Evolutionary conservation across 2,888 invertebrate genomes (phyloP), one percentile per base, ranked within the genome.

Genomic region (Oscheius onirici): DNA sequence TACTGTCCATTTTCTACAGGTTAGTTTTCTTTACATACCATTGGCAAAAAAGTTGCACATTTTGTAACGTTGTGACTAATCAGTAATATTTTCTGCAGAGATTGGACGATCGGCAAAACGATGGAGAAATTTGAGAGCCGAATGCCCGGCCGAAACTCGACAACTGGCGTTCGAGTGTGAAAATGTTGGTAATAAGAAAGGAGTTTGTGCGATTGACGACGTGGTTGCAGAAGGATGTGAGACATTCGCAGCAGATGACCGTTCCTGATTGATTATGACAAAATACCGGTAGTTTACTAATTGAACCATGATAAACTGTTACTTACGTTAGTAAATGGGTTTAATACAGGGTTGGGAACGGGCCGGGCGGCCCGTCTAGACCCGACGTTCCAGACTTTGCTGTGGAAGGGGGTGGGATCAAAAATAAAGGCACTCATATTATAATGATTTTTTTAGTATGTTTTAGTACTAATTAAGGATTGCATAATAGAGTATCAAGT

Each of bases 401-500:
- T 90, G 82, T 91, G 91, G 83, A 91, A 91, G 46, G 91, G 88
- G 81, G n/a, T n/a, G n/a, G n/a, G n/a, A n/a, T n/a, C n/a, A n/a
- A n/a, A n/a, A n/a, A n/a, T n/a, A n/a, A n/a, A n/a, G n/a, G n/a
- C n/a, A n/a, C n/a, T n/a, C n/a, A n/a, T n/a, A n/a, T n/a, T n/a
- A n/a, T n/a, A n/a, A n/a, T n/a, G n/a, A n/a, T n/a, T n/a, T n/a
- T n/a, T n/a, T n/a, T n/a, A n/a, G n/a, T n/a, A n/a, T n/a, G n/a
- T n/a, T n/a, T n/a, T n/a, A n/a, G n/a, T n/a, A n/a, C n/a, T n/a
- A n/a, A n/a, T n/a, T n/a, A n/a, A n/a, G n/a, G n/a, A n/a, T n/a
- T n/a, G n/a, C n/a, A n/a, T n/a, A n/a, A n/a, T n/a, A n/a, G n/a
- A n/a, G n/a, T n/a, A n/a, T n/a, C n/a, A n/a, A n/a, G n/a, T n/a